A percentile compares a stretch with the other conserved stretches of the same genome.
Conservation (phyloP, 92 coral and sea anemone genomes). For the Desmophyllum pertusum region DNA sequence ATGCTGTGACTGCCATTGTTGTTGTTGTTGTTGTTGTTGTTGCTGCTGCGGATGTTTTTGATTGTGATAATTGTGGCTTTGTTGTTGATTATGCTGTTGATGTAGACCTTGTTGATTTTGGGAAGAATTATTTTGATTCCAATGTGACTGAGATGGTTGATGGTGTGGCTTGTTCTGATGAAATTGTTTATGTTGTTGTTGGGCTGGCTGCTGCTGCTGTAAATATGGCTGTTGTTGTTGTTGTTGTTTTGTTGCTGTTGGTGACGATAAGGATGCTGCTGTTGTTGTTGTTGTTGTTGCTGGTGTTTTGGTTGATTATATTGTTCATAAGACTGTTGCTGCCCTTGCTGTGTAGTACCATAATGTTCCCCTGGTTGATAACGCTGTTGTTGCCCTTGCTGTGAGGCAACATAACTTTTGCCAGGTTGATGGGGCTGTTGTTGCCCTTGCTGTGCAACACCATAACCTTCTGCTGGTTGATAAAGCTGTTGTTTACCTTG, state of each 20-base stretch:
- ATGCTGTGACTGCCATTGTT: slow-evolving; percentile 35
- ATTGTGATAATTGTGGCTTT: not conserved
- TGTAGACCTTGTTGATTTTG: slow-evolving; percentile 30
- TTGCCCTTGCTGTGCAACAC: slow-evolving; percentile 21
- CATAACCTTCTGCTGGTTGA: slow-evolving; percentile 38
- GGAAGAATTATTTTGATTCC: slow-evolving; percentile 15
- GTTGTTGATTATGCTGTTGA: slow-evolving; percentile 26
- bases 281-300: slow-evolving; percentile 24
- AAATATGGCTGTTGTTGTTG: slow-evolving; percentile 29
- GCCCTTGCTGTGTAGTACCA: slow-evolving; percentile 13
- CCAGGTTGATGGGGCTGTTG: slow-evolving; percentile 15
- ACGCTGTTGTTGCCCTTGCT: slow-evolving; percentile 42
- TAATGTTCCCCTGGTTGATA: not conserved
- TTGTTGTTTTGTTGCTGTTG: slow-evolving; percentile 36
- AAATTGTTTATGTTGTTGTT: slow-evolving; percentile 16
- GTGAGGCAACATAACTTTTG: not conserved
- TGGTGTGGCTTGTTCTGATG: slow-evolving; percentile 24
- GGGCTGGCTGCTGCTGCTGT: slow-evolving; percentile 34
- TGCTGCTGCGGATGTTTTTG: slow-evolving; percentile 34
- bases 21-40: slow-evolving; percentile 35
- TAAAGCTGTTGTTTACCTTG: slow-evolving; percentile 23
- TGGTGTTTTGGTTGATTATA: slow-evolving; percentile 58
- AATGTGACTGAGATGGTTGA: slow-evolving; percentile 6
- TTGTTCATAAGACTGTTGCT: not conserved
- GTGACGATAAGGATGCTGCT: too few species aligned